Percentiles rank a stretch among this genome's conserved stretches.
These are phyloP conservation scores for Atherinomorus stipes DNA, from an alignment of 2,113 vertebrate genomes.

Conservation along the genomic window DNA sequence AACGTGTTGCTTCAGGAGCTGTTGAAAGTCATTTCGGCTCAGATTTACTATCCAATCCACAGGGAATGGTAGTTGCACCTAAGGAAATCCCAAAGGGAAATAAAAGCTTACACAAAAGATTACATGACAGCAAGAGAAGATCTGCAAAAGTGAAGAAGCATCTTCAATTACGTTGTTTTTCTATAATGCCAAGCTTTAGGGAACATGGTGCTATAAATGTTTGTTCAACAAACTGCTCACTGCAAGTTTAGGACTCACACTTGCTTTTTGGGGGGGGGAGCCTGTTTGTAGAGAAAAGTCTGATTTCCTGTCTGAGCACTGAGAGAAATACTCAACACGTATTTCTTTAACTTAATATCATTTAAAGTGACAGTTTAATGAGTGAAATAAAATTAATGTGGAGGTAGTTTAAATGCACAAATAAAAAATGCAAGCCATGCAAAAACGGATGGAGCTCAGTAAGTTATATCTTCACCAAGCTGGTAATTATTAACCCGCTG, in stretches of 20 bases:
- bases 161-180: background rate
- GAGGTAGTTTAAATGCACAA: background rate
- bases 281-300: background rate
- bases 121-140: background rate
- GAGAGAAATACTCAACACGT: background rate
- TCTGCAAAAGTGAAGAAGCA: background rate
- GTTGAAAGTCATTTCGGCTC: conserved; percentile 94
- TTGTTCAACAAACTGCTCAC: background rate
- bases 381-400: background rate
- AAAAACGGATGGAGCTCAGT: background rate
- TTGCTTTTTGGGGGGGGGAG: background rate
- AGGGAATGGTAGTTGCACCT: conserved; percentile 93
- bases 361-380: background rate
- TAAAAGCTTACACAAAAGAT: background rate
- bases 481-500: conserved; percentile 51
- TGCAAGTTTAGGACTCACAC: too few relatives aligned
- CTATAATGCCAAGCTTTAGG: background rate
- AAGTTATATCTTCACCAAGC: conserved; percentile 25
- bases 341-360: background rate
- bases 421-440: background rate
- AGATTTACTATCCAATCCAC: conserved; percentile 90
- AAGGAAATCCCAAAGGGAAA: background rate
- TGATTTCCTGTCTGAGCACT: background rate
- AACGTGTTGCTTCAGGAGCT: conserved; percentile 90
- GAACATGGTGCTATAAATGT: background rate